phyloP scores from a whole-genome alignment of 2,113 vertebrate genomes.

The Semicossyphus pulcher region DNA sequence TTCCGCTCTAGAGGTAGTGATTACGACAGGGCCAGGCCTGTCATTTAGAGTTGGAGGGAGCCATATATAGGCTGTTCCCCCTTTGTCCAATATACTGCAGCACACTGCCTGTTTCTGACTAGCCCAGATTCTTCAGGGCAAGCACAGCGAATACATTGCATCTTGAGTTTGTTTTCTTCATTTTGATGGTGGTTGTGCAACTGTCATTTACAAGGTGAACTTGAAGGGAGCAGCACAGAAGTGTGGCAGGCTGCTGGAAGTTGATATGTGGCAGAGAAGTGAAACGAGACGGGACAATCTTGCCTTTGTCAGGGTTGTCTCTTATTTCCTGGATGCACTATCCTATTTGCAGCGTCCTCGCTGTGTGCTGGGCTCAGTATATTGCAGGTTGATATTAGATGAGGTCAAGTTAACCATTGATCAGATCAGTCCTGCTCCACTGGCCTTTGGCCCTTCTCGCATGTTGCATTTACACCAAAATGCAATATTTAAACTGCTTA shows the following conservation, averaged over 20 bases:
- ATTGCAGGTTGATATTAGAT: slow-evolving; percentile 18
- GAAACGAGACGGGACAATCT: background rate
- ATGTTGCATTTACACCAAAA: background rate
- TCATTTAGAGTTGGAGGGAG: slow-evolving; percentile 67
- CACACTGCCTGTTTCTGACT: slow-evolving; percentile 23
- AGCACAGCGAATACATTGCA: background rate
- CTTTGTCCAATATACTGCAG: slow-evolving; percentile 45
- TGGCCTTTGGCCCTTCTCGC: slow-evolving; percentile 37
- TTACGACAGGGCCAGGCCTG: slow-evolving; percentile 65
- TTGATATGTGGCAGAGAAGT: background rate
- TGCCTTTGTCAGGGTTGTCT: slow-evolving; percentile 29
- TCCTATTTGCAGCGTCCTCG: slow-evolving; percentile 29
- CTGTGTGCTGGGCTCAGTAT: slow-evolving; percentile 14
- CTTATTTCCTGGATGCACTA: slow-evolving; percentile 20
- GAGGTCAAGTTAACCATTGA: slow-evolving; percentile 72
- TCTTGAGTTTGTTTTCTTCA: slow-evolving; percentile 6
- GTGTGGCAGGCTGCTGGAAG: background rate
- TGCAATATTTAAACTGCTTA: slow-evolving; percentile 15
- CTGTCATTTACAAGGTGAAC: background rate
- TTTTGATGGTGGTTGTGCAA: background rate
- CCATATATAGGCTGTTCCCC: slow-evolving; percentile 48
- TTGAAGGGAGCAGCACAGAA: background rate
- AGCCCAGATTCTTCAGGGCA: background rate
- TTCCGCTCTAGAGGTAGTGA: slow-evolving; percentile 67
- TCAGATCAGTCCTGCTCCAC: slow-evolving; percentile 17